Evolutionary conservation across 2,888 invertebrate species (phyloP).

Genomic region (Heliconius cydno): DNA sequence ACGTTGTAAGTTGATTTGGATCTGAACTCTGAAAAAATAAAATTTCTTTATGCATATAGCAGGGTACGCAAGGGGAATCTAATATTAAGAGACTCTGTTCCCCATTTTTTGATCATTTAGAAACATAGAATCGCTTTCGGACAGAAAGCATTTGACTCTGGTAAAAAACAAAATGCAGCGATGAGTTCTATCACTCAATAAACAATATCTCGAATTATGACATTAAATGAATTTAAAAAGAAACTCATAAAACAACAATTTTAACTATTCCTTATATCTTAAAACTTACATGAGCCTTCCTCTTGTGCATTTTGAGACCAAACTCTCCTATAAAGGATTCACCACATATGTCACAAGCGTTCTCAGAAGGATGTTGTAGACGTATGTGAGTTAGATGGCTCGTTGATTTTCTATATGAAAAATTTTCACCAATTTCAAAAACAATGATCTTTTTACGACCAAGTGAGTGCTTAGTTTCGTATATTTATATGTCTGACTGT

Average conservation of each 20-base stretch:
- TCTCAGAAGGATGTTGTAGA: conserved; percentile 62
- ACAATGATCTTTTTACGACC: too few species aligned
- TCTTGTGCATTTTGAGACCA: conserved; percentile 66
- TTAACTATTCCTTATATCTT: not conserved
- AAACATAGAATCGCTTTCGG: too few species aligned
- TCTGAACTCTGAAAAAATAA: conserved; percentile 26
- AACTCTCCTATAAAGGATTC: conserved; percentile 64
- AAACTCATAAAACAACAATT: not conserved
- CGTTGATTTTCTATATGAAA: conserved; percentile 59
- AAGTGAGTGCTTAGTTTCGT: too few species aligned
- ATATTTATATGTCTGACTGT: too few species aligned
- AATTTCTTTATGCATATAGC: too few species aligned
- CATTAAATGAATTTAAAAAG: not conserved
- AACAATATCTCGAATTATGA: too few species aligned
- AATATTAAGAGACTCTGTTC: too few species aligned
- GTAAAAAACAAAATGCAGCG: too few species aligned
- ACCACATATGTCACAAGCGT: conserved; percentile 64
- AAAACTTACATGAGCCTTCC: conserved; percentile 58
- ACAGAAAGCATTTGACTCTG: too few species aligned
- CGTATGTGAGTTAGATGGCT: conserved; percentile 68
- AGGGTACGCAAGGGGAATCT: too few species aligned
- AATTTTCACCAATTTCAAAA: not conserved
- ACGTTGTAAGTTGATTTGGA: conserved; percentile 23
- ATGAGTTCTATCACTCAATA: too few species aligned
- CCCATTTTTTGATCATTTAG: too few species aligned